Conservation (phyloP, 2,888 invertebrate species). For the Drosophila anomalata region DNA sequence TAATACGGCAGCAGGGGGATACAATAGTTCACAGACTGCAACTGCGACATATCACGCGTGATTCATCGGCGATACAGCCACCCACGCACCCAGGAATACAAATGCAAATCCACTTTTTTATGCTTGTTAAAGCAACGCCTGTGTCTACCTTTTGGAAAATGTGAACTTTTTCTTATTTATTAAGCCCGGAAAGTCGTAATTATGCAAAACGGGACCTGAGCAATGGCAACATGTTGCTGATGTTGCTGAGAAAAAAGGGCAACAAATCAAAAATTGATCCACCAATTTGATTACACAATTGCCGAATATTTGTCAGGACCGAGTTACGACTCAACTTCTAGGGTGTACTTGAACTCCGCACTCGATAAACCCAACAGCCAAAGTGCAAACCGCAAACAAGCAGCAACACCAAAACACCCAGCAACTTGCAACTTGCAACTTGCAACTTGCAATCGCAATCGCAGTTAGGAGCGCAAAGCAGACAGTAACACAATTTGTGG, state of each 20-base stretch:
- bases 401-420: slow-evolving; percentile 9
- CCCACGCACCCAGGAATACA: slow-evolving; percentile 56
- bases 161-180: slow-evolving; percentile 68
- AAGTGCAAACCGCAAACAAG: slow-evolving; percentile 36
- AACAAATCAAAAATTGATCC: slow-evolving; percentile 4
- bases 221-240: background rate
- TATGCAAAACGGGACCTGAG: slow-evolving; percentile 62
- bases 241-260: background rate
- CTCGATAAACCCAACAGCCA: slow-evolving; percentile 28
- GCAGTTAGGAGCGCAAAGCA: slow-evolving; percentile 30
- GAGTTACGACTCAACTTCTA: slow-evolving; percentile 15
- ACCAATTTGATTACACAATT: slow-evolving; percentile 26
- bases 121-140: slow-evolving; percentile 37
- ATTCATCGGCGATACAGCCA: slow-evolving; percentile 62
- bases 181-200: slow-evolving; percentile 67
- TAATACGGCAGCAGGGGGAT: slow-evolving; percentile 29
- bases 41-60: slow-evolving; percentile 70
- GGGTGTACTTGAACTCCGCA: slow-evolving; percentile 45
- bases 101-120: slow-evolving; percentile 62
- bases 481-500: slow-evolving; percentile 59
- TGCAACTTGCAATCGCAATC: slow-evolving; percentile 9
- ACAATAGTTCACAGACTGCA: slow-evolving; percentile 56
- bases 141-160: slow-evolving; percentile 20
- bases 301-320: slow-evolving; percentile 28
- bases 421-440: slow-evolving; percentile 11